phyloP scores from a whole-genome alignment of 2,888 invertebrate species.

The Thereva unica region DNA sequence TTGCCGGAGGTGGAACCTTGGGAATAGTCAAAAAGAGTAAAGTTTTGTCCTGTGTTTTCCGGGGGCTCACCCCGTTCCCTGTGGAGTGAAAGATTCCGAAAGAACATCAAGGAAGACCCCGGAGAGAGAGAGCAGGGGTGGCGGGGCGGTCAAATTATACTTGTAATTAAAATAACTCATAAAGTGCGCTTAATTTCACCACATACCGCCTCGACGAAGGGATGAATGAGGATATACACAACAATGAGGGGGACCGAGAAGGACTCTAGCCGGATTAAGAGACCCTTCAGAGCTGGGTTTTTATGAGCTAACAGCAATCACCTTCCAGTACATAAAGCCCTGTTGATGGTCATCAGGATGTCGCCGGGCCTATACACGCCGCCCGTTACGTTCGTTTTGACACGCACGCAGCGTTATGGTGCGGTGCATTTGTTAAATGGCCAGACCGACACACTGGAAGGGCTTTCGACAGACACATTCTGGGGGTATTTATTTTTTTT shows the following conservation, averaged over 20 bases:
- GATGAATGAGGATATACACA: no score
- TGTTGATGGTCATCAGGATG: no score
- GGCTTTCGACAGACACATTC: conserved; percentile 3
- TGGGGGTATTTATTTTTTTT: no score
- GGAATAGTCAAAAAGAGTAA: not conserved
- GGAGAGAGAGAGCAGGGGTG: no score
- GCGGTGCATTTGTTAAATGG: conserved; percentile 16
- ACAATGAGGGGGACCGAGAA: no score
- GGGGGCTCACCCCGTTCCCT: no score
- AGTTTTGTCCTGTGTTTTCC: no score
- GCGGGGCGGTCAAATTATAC: not conserved
- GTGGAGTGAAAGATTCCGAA: no score
- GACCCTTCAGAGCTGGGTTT: no score
- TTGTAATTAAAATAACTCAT: conserved; percentile 9
- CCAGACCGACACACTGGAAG: not conserved
- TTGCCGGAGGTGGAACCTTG: not conserved
- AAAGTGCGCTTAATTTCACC: not conserved
- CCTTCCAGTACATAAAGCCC: conserved; percentile 19
- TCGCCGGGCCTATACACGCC: not conserved
- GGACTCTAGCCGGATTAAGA: no score
- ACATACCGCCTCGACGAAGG: no score
- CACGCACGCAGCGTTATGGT: conserved; percentile 18
- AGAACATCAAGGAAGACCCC: no score
- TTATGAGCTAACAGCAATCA: not conserved
- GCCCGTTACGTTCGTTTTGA: not conserved